Base-by-base conservation (phyloP, 2,888 invertebrate species). In the Dinocampus coccinellae region DNA sequence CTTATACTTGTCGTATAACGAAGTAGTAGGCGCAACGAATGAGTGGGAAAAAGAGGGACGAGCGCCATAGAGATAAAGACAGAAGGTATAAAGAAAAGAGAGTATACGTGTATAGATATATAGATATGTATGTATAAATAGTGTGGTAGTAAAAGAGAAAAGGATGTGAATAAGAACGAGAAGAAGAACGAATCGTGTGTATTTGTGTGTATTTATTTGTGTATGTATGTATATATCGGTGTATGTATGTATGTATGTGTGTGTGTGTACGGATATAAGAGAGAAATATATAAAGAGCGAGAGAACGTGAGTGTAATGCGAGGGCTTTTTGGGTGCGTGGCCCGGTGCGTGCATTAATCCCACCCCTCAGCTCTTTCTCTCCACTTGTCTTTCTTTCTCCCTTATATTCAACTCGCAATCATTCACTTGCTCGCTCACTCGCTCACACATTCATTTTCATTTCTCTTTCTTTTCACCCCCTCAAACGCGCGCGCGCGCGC, bases 1-100 rank as follows among this genome's bases (percentile, higher is more conserved):
- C 83, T 83, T 83, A 83, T 85, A 85, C 84, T 85, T 85, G 84
- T 84, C 85, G 82, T 85, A 84, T 86, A 86, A 85, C 85, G 85
- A 85, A 85, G 85, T 84, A 85, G 47, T 47, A 47, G 85, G 84
- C 83, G 81, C 83, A 82, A 81, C 77, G 77, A 73, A 75, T 66
- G 69, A 67, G 75, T 75, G 73, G 73, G 72, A 70, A 69, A 67
- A 73, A 67, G 72, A 42, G 42, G 29, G 57, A 64, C 13, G 20
- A 20, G 2, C 24, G 55, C 26, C 55, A 22, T 39, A 39, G 26
- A 55, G 39, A 39, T 66, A 55, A 29, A 57, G 57, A 57, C 66
- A 47, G 39, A 53, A 24, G 22, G 26, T 29, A 66, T 66, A 26
- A 55, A 39, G 26, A 55, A 61, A 62, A 62, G 60, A 52, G 47